phyloP scores from a whole-genome alignment of 2,888 invertebrate species.

The Pocota personata region DNA sequence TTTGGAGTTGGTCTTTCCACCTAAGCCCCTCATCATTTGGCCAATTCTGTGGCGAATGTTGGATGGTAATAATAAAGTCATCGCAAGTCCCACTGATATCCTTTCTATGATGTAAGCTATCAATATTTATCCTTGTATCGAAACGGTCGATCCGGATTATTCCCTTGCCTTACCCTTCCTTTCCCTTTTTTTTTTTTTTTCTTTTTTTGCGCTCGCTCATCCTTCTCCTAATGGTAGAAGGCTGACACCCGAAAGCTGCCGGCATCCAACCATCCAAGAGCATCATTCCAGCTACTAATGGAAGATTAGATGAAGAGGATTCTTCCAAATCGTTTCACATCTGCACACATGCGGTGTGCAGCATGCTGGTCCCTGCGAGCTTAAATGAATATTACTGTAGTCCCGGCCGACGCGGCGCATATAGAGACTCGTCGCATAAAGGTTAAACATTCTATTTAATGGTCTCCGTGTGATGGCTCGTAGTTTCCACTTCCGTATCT shows the following conservation, averaged over 20 bases:
- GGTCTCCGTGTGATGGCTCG: constrained; percentile 37
- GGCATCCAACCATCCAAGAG: constrained; percentile 16
- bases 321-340: constrained; percentile 72
- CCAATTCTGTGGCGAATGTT: constrained; percentile 72
- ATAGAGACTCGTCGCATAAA: constrained; percentile 23
- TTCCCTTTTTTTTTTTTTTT: neutral
- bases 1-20: constrained; percentile 52
- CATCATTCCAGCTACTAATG: constrained; percentile 59
- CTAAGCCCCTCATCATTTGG: constrained; percentile 53
- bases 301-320: constrained; percentile 69
- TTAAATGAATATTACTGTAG: constrained; percentile 39
- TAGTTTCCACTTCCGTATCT: constrained; percentile 58
- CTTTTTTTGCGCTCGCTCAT: neutral
- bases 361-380: constrained; percentile 11
- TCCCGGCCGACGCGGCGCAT: neutral
- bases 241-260: constrained; percentile 45
- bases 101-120: constrained; percentile 72
- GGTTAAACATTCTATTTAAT: constrained; percentile 57
- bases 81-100: constrained; percentile 69
- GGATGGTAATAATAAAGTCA: constrained; percentile 73
- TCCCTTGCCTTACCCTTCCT: constrained; percentile 5
- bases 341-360: constrained; percentile 45
- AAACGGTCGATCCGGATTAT: constrained; percentile 65
- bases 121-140: constrained; percentile 73
- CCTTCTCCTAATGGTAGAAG: neutral